Percentiles rank a stretch among this genome's conserved stretches.
Conservation (phyloP, 2,113 vertebrate species). For the Stigmatopora nigra region DNA sequence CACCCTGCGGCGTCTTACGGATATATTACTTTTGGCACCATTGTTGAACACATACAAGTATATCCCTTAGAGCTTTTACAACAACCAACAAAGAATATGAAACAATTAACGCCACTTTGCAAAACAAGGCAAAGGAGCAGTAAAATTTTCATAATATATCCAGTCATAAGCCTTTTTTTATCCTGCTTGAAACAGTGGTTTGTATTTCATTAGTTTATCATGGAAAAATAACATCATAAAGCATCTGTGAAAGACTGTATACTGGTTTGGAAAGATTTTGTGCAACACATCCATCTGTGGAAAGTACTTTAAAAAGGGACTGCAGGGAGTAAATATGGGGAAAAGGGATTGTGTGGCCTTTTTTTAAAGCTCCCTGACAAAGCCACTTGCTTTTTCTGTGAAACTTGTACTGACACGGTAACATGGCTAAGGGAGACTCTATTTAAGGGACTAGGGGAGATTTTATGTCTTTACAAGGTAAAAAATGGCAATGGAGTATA, state of each 20-base stretch:
- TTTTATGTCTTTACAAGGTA: no score
- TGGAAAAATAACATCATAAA: not conserved
- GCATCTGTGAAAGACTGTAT: not conserved
- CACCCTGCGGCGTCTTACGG: not conserved
- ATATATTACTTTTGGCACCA: slow-evolving; percentile 5
- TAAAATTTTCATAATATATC: not conserved
- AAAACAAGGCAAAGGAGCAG: slow-evolving; percentile 1
- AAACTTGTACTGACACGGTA: no score
- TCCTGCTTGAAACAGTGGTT: not conserved
- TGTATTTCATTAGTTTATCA: slow-evolving; percentile 1
- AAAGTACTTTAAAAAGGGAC: no score
- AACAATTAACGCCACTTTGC: slow-evolving; percentile 7
- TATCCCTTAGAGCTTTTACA: not conserved
- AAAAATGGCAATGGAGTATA: no score
- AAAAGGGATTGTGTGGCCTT: not conserved
- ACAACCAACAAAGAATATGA: not conserved
- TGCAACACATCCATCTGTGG: no score
- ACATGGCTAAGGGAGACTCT: no score
- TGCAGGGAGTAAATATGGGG: no score
- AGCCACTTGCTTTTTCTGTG: no score
- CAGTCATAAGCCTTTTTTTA: slow-evolving; percentile 1
- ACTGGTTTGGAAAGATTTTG: not conserved
- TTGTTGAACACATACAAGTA: not conserved
- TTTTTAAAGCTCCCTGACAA: no score
- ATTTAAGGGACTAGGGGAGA: no score